These are phyloP conservation scores for Syngnathus acus DNA, from an alignment of 2,797 vertebrate genomes.

Conservation along the genomic window DNA sequence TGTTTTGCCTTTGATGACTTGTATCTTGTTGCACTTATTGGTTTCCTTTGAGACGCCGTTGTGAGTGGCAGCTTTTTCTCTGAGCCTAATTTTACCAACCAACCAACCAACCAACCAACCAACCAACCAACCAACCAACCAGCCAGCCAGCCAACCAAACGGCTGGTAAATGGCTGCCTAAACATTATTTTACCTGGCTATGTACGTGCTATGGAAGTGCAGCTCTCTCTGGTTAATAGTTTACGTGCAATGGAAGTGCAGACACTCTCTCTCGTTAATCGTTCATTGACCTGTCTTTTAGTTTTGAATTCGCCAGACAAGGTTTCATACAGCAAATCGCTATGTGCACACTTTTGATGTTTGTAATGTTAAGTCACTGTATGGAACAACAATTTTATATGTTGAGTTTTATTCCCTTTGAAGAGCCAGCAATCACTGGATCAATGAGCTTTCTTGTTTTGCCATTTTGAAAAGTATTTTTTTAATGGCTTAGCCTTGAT, in stretches of 20 bases:
- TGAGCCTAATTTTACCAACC: no score
- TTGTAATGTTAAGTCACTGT: constrained; percentile 40
- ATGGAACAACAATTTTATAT: neutral
- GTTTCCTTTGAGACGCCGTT: no score
- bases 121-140: no score
- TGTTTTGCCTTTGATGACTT: no score
- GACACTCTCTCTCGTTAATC: constrained; percentile 23
- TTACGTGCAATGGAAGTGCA: no score
- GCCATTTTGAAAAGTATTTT: neutral
- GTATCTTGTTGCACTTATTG: no score
- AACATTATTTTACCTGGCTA: constrained; percentile 36
- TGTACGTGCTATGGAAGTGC: constrained; percentile 26
- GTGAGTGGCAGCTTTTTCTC: no score
- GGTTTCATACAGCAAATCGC: constrained; percentile 14
- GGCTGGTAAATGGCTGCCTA: constrained; percentile 30
- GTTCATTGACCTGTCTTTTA: constrained; percentile 45
- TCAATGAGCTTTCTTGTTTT: neutral
- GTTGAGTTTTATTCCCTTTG: constrained; percentile 18
- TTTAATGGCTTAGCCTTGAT: neutral
- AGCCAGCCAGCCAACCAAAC: no score
- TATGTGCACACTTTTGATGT: constrained; percentile 46
- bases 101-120: no score
- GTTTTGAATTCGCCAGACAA: constrained; percentile 39
- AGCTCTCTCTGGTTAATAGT: constrained; percentile 15
- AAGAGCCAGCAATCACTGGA: neutral